Conservation (phyloP, 1,140 invertebrate species). For the Archivesica marissinica region DNA sequence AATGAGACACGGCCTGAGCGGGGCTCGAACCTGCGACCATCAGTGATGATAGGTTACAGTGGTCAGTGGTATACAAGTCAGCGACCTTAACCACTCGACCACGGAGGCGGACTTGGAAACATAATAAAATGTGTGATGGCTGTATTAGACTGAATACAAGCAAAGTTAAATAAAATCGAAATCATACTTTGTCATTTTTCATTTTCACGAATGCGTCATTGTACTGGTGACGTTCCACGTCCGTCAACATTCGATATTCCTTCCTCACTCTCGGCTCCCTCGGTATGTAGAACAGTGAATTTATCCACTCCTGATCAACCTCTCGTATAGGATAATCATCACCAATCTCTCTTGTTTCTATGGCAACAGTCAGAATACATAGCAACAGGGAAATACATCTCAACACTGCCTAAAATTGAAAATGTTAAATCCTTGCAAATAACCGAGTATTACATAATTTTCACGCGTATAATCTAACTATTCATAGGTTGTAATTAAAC, state of each 20-base stretch:
- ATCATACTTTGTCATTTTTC: constrained; percentile 80
- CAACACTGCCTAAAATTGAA: background rate
- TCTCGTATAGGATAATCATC: constrained; percentile 15
- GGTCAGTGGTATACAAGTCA: too few species aligned
- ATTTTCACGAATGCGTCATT: constrained; percentile 79
- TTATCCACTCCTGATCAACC: constrained; percentile 34
- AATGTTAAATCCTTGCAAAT: too few species aligned
- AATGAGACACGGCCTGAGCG: too few species aligned
- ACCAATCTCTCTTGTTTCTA: constrained; percentile 34
- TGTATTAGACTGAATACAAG: too few species aligned
- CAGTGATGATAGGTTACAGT: too few species aligned
- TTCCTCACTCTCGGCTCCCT: constrained; percentile 66
- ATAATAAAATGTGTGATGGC: too few species aligned
- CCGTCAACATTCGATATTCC: constrained; percentile 81
- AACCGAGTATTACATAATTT: too few species aligned
- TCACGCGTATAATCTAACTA: too few species aligned
- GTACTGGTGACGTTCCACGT: constrained; percentile 76
- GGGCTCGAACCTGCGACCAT: too few species aligned
- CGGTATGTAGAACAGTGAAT: constrained; percentile 48
- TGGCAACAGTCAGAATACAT: constrained; percentile 10
- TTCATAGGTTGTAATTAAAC: too few species aligned
- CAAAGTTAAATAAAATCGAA: background rate
- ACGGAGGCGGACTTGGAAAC: too few species aligned
- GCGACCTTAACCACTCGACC: too few species aligned
- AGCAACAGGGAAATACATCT: background rate